Percentiles rank a stretch among this genome's conserved stretches.
Conservation (phyloP, 1,140 invertebrate genomes). For the Xylocopa sonorina region DNA sequence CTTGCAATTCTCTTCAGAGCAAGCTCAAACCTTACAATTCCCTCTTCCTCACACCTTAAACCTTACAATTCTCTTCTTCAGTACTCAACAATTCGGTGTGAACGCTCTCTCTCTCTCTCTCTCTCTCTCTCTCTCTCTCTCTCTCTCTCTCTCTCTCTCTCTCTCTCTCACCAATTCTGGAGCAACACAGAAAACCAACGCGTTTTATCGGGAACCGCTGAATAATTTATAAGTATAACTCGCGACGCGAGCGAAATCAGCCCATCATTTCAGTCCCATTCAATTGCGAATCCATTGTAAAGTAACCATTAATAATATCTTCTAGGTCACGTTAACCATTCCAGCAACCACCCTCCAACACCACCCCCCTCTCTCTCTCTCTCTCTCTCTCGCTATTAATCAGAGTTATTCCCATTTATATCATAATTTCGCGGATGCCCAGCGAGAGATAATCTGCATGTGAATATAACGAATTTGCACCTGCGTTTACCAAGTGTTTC, state of each 20-base stretch:
- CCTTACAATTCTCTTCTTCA: no score
- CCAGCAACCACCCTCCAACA: no score
- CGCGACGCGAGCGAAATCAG: slow-evolving; percentile 38
- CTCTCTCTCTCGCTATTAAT: slow-evolving; percentile 51
- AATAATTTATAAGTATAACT: slow-evolving; percentile 47
- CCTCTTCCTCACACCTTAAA: no score
- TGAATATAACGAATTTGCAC: slow-evolving; percentile 58
- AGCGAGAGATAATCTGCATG: slow-evolving; percentile 50
- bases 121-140: no score
- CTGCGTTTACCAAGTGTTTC: slow-evolving; percentile 50
- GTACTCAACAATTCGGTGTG: no score
- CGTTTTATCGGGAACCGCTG: slow-evolving; percentile 38
- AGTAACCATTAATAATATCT: slow-evolving; percentile 55
- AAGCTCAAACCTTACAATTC: no score
- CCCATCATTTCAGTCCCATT: slow-evolving; percentile 44
- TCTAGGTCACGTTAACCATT: slow-evolving; percentile 54
- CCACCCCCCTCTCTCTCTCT: no score
- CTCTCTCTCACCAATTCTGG: no score
- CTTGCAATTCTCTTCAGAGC: no score
- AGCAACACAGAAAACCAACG: slow-evolving; percentile 15
- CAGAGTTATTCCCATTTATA: slow-evolving; percentile 59
- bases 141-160: no score
- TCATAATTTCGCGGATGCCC: slow-evolving; percentile 49
- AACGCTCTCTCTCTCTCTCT: no score
- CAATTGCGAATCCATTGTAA: slow-evolving; percentile 49